These are phyloP conservation scores for Moxostoma hubbsi DNA, from an alignment of 2,797 vertebrate genomes.

Conservation along the genomic window DNA sequence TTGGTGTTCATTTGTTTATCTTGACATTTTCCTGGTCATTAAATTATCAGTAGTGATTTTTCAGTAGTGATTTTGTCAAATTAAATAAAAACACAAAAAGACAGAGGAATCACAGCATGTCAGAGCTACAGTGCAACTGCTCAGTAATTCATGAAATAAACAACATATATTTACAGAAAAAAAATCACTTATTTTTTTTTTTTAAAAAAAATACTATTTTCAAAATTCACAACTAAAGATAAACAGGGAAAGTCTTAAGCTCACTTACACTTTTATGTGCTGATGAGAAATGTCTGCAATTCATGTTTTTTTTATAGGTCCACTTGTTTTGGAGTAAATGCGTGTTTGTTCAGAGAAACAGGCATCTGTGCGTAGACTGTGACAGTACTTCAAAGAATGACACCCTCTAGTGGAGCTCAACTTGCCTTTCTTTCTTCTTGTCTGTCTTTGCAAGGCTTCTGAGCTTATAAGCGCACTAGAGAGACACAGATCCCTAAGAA, in stretches of 20 bases:
- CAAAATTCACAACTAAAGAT: conserved; percentile 66
- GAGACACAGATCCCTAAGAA: no score
- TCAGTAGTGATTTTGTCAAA: neutral
- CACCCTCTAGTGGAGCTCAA: conserved; percentile 35
- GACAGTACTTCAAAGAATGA: neutral
- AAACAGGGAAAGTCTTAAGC: conserved; percentile 25
- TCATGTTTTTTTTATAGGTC: no score
- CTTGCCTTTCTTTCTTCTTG: conserved; percentile 4
- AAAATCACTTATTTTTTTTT: conserved; percentile 51
- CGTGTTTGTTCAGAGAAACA: no score
- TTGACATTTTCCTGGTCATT: conserved; percentile 1
- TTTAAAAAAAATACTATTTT: conserved; percentile 49
- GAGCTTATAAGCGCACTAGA: neutral
- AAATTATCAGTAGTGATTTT: conserved; percentile 47
- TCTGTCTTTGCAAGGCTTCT: conserved; percentile 15
- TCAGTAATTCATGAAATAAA: conserved; percentile 65
- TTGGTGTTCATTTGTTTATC: neutral
- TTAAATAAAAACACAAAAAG: conserved; percentile 59
- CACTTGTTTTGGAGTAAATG: neutral
- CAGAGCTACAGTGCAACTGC: conserved; percentile 66
- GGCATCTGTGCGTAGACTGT: neutral
- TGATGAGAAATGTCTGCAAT: neutral
- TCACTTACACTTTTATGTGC: conserved; percentile 43
- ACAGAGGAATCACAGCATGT: conserved; percentile 64
- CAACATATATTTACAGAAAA: conserved; percentile 74